Conservation (phyloP, 64 coral and sea anemone genomes). For the Porites australiensis region DNA sequence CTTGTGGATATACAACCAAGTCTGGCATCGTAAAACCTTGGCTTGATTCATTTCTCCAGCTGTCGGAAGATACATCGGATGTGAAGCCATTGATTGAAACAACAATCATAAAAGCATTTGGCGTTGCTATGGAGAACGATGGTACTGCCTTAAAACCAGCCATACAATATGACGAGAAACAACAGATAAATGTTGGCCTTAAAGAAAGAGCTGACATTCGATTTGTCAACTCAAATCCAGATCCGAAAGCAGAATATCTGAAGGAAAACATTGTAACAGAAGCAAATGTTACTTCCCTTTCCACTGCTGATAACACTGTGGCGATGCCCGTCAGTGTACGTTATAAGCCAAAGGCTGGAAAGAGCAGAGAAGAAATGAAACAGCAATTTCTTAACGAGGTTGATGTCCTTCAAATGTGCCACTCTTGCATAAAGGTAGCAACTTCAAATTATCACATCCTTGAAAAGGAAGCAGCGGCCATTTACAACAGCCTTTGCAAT, state of each 20-base stretch:
- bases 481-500: conserved; percentile 12
- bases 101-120: conserved; percentile 44
- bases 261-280: conserved; percentile 67
- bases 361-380: conserved; percentile 68
- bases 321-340: conserved; percentile 62
- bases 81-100: conserved; percentile 52
- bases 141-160: conserved; percentile 78
- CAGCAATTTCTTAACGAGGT: conserved; percentile 60
- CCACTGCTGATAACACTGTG: conserved; percentile 64
- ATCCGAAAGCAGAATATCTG: conserved; percentile 71
- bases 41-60: conserved; percentile 54
- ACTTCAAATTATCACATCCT: conserved; percentile 20
- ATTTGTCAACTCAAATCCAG: conserved; percentile 62
- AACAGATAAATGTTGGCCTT: conserved; percentile 75
- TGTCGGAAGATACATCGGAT: conserved; percentile 1
- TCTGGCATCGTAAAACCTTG: conserved; percentile 69
- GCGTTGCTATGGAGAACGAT: conserved; percentile 68
- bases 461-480: background rate
- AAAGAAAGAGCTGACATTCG: conserved; percentile 48
- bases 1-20: conserved; percentile 71
- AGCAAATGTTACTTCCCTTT: conserved; percentile 71
- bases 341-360: conserved; percentile 68
- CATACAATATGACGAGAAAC: conserved; percentile 79
- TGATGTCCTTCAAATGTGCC: conserved; percentile 60
- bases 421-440: conserved; percentile 2